Evolutionary conservation across 2,797 vertebrate genomes (phyloP), one percentile per base, ranked within the genome.

Genomic region (Poecilia wingei): DNA sequence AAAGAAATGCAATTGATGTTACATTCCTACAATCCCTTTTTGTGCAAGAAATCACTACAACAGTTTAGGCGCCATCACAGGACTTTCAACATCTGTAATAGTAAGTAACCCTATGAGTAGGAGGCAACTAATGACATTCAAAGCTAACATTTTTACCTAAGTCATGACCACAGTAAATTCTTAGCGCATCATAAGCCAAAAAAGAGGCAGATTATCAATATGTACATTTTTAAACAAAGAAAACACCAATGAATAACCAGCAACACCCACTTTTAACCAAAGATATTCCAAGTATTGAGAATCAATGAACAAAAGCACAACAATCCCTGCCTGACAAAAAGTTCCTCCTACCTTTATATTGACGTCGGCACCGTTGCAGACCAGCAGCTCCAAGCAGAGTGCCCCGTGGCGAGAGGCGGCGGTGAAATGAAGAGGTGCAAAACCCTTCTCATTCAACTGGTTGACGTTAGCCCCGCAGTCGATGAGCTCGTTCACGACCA

Each of bases 401-500:
- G 98, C 98, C 78, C 98, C 98, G 6, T 98, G 98, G 55, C 97
- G 98, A 1, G 98, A 99, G 0, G 98, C 98, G 70, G 98, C 97
- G 3, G 98, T 97, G 81, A 99, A 99, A 92, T 99, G 98, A 81
- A 99, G 96, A 51, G 98, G 97, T 4, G 98, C 96, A 68, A 99
- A 99, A 13, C 98, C 98, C 85, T 97, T 98, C 82, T 98, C 97
- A 71, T 99, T 99, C 88, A 97, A 96, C 86, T 98, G 97, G 96
- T 99, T 99, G 64, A 99, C 97, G 59, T 98, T 97, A 82, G 98
- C 98, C 80, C 98, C 98, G 57, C 96, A 96, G 83, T 98, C 98
- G 80, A 99, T 98, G 59, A 99, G 97, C 93, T 99, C 97, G 49
- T 98, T 99, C 86, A 99, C 98, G 55, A 99, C 98, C 91, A 99